Base-by-base conservation (phyloP, 2,113 vertebrate genomes). In the Pseudopipra pipra region DNA sequence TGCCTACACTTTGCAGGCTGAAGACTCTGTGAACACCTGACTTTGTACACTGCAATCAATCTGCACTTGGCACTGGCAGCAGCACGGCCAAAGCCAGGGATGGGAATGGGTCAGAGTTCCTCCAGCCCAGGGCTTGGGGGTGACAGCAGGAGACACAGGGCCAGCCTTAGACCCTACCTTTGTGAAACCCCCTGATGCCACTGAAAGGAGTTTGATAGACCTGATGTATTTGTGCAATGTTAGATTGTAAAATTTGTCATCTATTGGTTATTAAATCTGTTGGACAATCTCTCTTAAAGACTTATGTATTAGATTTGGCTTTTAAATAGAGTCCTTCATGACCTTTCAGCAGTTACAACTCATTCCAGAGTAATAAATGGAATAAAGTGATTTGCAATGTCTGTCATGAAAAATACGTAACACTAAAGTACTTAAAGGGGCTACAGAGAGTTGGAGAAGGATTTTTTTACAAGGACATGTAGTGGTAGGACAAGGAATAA, bases 301-400 rank as follows among this genome's bases (percentile, higher is more conserved):
- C n/a, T 78, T 58, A 44, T 1, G n/a, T 67, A 82, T 65, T 91
- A 85, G 20, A 9, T 20, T 93, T 75, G 35, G 44, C 46, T 91
- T 84, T 88, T 91, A 80, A 54, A 55, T 62, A 87, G 31, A 28
- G 58, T 67, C 59, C 93, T 95, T 77, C 17, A 17, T 47, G 35
- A 6, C 51, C 35, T 81, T 90, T 87, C 61, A 95, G 56, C 58
- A 96, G 19, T 62, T 86, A 67, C 24, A 90, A 27, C 6, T 33
- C 59, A 83, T 96, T 96, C 85, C 52, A 81, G 51, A 79, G 72
- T 37, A 91, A 90, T 43, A 73, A 90, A 68, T 4, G 9, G 22
- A 92, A 93, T 52, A 30, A 74, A 96, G 39, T 39, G 49, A 86
- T 87, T 92, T 95, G 35, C 44, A 93, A 44, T 83, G 52, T 72